Evolutionary conservation across 2,888 invertebrate species (phyloP), one percentile per base, ranked within the genome.

Genomic region (Nomada ferruginata): DNA sequence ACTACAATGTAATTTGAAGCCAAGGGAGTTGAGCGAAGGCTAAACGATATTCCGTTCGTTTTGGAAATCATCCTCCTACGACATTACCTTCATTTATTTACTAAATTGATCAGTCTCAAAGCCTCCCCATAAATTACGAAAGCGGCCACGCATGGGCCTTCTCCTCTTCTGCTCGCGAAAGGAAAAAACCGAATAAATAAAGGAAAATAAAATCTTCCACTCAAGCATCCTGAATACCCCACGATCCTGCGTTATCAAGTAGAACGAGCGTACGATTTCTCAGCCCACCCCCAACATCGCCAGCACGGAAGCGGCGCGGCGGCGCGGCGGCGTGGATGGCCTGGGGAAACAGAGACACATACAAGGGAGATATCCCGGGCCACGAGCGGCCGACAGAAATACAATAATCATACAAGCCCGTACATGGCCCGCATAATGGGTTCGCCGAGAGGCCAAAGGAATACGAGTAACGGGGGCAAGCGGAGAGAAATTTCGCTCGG

Each of bases 351-450:
- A 29, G 55, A 20, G 79, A 66, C 59, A 57, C 15, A 50, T 20
- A 53, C 36, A 44, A 53, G 29, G 55, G 26, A 61, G 70, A 80
- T 72, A 68, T 65, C 73, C 69, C 18, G 53, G 29, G 44, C n/a
- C 63, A 55, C 44, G 64, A 53, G 52, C 73, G 53, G 42, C 65
- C 69, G 69, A 81, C 82, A 78, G 82, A 71, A 82, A 82, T 59
- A 83, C 78, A 76, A 83, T 83, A 83, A 84, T 84, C 84, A 71
- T 84, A 77, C 70, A 71, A 74, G 70, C 61, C 42, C 57, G 76
- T 73, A 78, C 70, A 76, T 61, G 81, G 75, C 44, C 69, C 68
- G 69, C 74, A 80, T 85, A 79, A 85, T 80, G 70, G 74, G 70
- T 73, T 85, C 68, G 57, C 79, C 36, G 65, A 15, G 63, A 71